A percentile compares a stretch with the other conserved stretches of the same genome.
These are phyloP conservation scores for Standfussiana lucernea DNA, from an alignment of 2,888 invertebrate species.

Conservation along the genomic window DNA sequence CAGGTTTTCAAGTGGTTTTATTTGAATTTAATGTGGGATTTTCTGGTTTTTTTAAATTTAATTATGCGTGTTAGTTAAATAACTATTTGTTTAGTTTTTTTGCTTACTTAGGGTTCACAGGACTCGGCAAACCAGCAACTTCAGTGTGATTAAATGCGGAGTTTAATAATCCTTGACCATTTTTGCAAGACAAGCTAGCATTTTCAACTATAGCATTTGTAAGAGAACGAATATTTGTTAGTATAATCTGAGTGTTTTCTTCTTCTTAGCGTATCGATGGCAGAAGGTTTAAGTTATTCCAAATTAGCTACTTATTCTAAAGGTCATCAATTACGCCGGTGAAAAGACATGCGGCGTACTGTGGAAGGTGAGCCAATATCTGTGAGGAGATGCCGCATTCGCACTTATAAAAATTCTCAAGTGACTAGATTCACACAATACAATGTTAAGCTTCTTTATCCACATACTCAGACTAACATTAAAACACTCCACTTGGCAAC, in stretches of 20 bases:
- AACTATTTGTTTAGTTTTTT: neutral
- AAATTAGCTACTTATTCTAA: neutral
- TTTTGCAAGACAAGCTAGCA: neutral
- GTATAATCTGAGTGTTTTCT: neutral
- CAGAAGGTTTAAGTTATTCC: neutral
- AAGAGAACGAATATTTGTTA: neutral
- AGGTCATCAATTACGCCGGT: neutral
- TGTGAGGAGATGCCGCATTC: neutral
- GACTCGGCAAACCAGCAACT: neutral
- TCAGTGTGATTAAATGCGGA: neutral
- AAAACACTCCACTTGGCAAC: constrained; percentile 42
- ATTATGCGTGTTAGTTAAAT: constrained; percentile 16
- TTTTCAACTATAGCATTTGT: neutral
- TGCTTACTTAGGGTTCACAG: neutral
- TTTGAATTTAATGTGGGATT: constrained; percentile 21
- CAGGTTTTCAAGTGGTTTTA: constrained; percentile 27
- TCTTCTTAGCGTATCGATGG: neutral
- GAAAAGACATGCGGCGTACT: neutral
- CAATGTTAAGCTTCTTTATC: neutral
- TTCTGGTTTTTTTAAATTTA: constrained; percentile 25
- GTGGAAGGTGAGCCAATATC: too few relatives aligned
- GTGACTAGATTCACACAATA: neutral
- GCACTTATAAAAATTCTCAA: neutral
- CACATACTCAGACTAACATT: neutral
- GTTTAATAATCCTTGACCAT: neutral